Evolutionary conservation across 2,797 vertebrate genomes (phyloP).

Genomic region (Sebastiscus tertius): DNA sequence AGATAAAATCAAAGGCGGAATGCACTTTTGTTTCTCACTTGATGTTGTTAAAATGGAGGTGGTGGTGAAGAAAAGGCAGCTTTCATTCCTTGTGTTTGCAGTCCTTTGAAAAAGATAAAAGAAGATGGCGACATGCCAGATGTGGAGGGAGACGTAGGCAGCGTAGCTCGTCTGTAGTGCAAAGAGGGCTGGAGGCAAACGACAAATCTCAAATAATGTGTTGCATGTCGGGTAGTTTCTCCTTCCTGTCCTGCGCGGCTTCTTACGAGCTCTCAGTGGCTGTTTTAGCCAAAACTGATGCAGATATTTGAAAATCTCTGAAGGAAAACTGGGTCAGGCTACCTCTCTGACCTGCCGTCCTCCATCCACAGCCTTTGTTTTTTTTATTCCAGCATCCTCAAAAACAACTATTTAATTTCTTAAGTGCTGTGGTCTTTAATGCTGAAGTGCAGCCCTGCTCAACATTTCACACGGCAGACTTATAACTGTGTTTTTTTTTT

Average conservation of each 20-base stretch:
- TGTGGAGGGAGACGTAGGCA: not conserved
- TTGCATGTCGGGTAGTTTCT: slow-evolving; percentile 5
- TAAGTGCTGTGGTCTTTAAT: not conserved
- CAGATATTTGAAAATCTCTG: not conserved
- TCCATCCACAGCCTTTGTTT: slow-evolving; percentile 3
- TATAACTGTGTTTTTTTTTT: not conserved
- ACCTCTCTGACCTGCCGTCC: slow-evolving; percentile 10
- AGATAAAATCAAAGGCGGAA: slow-evolving; percentile 36
- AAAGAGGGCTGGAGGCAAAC: slow-evolving; percentile 26
- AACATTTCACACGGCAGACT: not conserved
- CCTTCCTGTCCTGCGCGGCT: not conserved
- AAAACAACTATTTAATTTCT: not conserved
- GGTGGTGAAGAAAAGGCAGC: slow-evolving; percentile 3
- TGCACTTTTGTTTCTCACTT: slow-evolving; percentile 28
- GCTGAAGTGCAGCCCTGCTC: not conserved
- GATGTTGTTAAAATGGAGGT: slow-evolving; percentile 25
- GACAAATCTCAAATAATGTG: slow-evolving; percentile 24
- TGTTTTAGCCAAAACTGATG: not conserved
- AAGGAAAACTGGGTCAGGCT: slow-evolving; percentile 17
- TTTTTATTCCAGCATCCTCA: not conserved
- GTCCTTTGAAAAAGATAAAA: slow-evolving; percentile 56
- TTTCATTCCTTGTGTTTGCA: slow-evolving; percentile 30
- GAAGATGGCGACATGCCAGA: slow-evolving; percentile 26
- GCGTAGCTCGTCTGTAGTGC: not conserved
- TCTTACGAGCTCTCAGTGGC: not conserved